Base-by-base conservation (phyloP, 2,888 invertebrate genomes). In the Pheosia gnoma region DNA sequence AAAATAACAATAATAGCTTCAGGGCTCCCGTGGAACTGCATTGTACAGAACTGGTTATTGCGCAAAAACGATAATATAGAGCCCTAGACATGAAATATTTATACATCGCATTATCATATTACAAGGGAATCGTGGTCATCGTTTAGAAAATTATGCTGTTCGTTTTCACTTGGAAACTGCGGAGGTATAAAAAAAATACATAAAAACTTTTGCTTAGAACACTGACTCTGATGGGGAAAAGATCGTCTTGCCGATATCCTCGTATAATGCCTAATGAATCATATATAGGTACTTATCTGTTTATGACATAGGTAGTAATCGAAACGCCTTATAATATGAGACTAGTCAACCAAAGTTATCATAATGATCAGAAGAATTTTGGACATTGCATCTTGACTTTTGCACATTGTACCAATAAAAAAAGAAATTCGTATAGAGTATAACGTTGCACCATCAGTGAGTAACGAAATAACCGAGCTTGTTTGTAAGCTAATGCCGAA, bases 81-180 rank as follows among this genome's bases (percentile, higher is more conserved):
- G 77, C 82, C 82, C 80, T 85, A 88, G 85, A 86, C 88, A 91
- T 91, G 86, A 90, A 92, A 91, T 90, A 92, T 91, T 90, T 91
- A 91, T 92, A 89, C 85, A 81, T 85, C 81, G 81, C 88, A 93
- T 93, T 93, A 93, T 92, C 92, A 93, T 93, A 93, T 91, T 92
- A 93, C 93, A 91, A 79, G 90, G 85, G 91, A 89, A 87, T 87
- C 89, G 90, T 91, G 91, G 89, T 87, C 86, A 88, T 88, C 85
- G 90, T 84, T 89, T 88, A 88, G 89, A 88, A 91, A 92, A 93
- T 91, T 89, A 90, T 90, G 84, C 89, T 87, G 83, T 90, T 88
- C 87, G 83, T 90, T 93, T 93, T 91, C 88, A 90, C 88, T 91
- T 80, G 83, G 83, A 82, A 86, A 86, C 84, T 82, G 77, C 82